Evolutionary conservation across 2,113 vertebrate species (phyloP), one percentile per base, ranked within the genome.

Genomic region (Pseudorectes ferrugineus): DNA sequence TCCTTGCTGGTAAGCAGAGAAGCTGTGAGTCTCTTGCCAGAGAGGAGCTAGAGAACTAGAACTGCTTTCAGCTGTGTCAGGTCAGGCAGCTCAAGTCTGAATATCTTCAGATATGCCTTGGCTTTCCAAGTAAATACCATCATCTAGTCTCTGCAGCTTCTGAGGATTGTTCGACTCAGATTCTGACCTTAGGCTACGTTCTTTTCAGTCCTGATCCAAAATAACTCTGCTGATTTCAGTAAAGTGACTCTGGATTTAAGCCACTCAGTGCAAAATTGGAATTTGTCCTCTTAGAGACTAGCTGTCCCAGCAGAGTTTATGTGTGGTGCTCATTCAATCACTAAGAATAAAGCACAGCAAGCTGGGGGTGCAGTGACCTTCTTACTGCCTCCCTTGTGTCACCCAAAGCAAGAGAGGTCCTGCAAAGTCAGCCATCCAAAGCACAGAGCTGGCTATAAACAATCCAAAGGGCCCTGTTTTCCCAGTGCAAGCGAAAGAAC

Each of bases 221-320:
- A 95, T 93, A 95, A 73, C 65, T 89, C 91, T 80, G 67, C 79
- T 89, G 59, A 96, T 95, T 96, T 89, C 85, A 77, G 67, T 93
- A 67, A 88, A 85, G n/a, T 57, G 40, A 58, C 46, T 93, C 93
- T 95, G 92, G 87, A 92, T 85, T 89, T 94, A 26, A 75, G 74
- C 81, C 88, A 89, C 55, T 70, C 24, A 4, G 35, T 58, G 82
- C 70, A 93, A 94, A 93, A 83, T 0, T 49, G 75, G 92, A 93
- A 95, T 93, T 79, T 88, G 73, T 80, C 65, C 55, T 78, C 86
- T 70, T 31, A 79, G 73, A 83, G 58, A 89, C 77, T 77, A 79
- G 45, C 40, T 95, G 81, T 89, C 72, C 93, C 87, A 88, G 59
- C 51, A 79, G 76, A 78, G 80, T 62, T 77, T 83, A 63, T 59